A percentile compares a stretch with the other conserved stretches of the same genome.
Conservation (phyloP, 1,140 invertebrate species). For the Drosophila lowei region DNA sequence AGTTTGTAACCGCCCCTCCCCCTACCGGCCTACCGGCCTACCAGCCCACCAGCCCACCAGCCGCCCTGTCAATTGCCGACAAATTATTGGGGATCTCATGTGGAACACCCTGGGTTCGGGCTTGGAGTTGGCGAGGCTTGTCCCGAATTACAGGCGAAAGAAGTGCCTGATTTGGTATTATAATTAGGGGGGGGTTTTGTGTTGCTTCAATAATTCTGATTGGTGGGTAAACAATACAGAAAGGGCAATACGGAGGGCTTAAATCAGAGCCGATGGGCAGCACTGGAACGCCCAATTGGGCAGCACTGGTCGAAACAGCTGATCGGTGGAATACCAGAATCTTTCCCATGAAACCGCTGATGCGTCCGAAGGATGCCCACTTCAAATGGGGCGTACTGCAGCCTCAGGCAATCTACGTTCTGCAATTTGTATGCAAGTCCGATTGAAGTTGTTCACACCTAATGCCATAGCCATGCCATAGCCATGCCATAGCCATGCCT, state of each 20-base stretch:
- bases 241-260: no score
- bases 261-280: neutral
- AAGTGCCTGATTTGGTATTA: constrained; percentile 46
- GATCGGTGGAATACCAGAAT: no score
- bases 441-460: constrained; percentile 15
- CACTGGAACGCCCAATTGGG: neutral
- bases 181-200: constrained; percentile 40
- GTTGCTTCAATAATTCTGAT: constrained; percentile 37
- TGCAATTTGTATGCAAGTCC: constrained; percentile 6
- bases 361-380: no score
- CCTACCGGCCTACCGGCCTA: neutral
- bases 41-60: neutral
- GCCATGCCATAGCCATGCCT: neutral
- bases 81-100: constrained; percentile 57
- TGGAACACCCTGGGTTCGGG: constrained; percentile 31
- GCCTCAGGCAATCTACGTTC: no score
- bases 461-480: neutral
- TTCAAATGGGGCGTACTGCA: no score
- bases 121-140: neutral
- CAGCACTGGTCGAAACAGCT: no score
- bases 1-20: constrained; percentile 13
- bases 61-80: constrained; percentile 38
- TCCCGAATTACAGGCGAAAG: constrained; percentile 32
- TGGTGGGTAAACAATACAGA: constrained; percentile 6
- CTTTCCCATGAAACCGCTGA: no score